phyloP scores from a whole-genome alignment of 2,113 vertebrate species.

The Sapajus apella region DNA sequence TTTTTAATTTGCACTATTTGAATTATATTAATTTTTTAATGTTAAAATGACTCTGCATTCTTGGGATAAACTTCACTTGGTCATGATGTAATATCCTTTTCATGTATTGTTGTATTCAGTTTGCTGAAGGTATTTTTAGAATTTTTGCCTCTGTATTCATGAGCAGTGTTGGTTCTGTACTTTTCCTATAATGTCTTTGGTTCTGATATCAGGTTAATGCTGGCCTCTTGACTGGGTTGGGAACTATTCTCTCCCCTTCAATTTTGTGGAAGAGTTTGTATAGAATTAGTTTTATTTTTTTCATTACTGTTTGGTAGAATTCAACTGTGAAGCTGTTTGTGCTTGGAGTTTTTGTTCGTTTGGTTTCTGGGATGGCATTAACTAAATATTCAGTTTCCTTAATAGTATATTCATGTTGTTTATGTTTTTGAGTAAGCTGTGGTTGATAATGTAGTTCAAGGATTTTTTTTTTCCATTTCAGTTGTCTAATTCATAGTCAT shows the following conservation, averaged over 20 bases:
- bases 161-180: neutral
- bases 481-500: neutral
- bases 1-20: neutral
- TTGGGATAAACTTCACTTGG: neutral
- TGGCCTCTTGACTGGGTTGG: neutral
- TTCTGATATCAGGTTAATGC: neutral
- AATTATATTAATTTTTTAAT: neutral
- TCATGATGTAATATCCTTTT: neutral
- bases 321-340: neutral
- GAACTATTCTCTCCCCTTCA: neutral
- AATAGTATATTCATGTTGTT: neutral
- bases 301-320: neutral
- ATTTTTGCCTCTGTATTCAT: neutral
- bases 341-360: neutral
- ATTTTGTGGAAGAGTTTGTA: constrained; percentile 1
- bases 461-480: neutral
- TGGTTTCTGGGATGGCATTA: neutral
- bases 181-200: neutral
- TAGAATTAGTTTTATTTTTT: neutral
- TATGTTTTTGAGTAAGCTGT: neutral
- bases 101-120: neutral
- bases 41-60: neutral
- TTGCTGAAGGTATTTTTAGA: constrained; percentile 18
- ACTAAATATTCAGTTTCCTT: neutral
- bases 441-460: neutral